Conservation (phyloP, 2,113 vertebrate species). For the Tenebrosternarchus preto region DNA sequence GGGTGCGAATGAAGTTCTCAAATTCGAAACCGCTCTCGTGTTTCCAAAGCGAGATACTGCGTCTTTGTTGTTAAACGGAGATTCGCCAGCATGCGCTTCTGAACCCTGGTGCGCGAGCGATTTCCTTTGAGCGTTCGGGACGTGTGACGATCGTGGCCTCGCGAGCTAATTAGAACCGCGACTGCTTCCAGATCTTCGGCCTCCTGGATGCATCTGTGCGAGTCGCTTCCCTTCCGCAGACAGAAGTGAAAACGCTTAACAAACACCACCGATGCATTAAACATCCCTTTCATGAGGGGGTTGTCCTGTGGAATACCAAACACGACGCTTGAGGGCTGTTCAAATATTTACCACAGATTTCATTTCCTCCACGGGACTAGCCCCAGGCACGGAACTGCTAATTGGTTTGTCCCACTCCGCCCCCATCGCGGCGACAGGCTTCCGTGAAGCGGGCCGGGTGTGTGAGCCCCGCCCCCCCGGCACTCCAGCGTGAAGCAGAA, state of each 20-base stretch:
- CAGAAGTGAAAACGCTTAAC: slow-evolving; percentile 21
- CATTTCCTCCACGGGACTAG: slow-evolving; percentile 60
- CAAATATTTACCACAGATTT: slow-evolving; percentile 75
- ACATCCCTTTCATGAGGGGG: slow-evolving; percentile 18
- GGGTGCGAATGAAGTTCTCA: too few relatives aligned
- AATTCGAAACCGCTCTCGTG: too few relatives aligned
- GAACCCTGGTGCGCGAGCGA: too few relatives aligned
- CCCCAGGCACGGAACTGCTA: slow-evolving; percentile 57
- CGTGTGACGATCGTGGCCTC: not conserved
- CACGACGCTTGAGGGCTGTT: slow-evolving; percentile 66
- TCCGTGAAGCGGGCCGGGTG: slow-evolving; percentile 44
- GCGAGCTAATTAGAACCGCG: not conserved
- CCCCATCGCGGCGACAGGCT: slow-evolving; percentile 63
- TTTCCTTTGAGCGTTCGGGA: not conserved
- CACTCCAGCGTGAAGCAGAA: slow-evolving; percentile 31
- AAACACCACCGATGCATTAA: not conserved
- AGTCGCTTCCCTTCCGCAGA: not conserved
- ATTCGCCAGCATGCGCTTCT: not conserved
- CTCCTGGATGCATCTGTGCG: not conserved
- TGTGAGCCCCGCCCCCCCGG: too few relatives aligned
- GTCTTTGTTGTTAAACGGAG: too few relatives aligned
- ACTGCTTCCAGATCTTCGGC: not conserved
- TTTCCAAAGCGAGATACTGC: too few relatives aligned
- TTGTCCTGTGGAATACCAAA: slow-evolving; percentile 58
- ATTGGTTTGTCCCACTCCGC: slow-evolving; percentile 70